Percentiles rank a stretch among this genome's conserved stretches.
Conservation (phyloP, 2,797 vertebrate species). For the Tokudaia tokunoshimensis region DNA sequence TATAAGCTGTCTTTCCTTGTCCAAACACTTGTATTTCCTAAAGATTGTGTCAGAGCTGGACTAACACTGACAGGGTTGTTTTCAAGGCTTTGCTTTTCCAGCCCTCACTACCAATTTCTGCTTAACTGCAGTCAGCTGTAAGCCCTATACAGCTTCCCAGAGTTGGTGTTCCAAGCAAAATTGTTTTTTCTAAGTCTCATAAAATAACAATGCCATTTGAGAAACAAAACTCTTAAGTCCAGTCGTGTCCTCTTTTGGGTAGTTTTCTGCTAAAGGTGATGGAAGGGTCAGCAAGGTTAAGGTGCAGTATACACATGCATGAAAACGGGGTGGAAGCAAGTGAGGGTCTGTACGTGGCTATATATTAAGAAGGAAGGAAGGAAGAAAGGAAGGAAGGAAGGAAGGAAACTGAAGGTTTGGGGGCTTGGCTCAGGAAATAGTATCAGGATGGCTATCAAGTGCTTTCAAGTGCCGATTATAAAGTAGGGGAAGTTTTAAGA, state of each 20-base stretch:
- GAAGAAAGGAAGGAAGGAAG: too few species aligned
- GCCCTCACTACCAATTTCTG: slow-evolving; percentile 14
- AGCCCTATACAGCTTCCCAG: neutral
- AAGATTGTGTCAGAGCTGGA: slow-evolving; percentile 68
- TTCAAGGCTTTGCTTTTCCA: slow-evolving; percentile 69
- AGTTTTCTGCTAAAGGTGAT: neutral
- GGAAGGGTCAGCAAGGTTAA: neutral
- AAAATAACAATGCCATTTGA: slow-evolving; percentile 34
- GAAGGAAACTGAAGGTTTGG: neutral
- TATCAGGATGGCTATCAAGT: neutral
- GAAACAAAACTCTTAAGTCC: neutral
- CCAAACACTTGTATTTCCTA: slow-evolving; percentile 71
- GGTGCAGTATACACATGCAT: neutral
- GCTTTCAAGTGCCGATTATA: slow-evolving; percentile 19
- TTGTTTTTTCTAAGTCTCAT: slow-evolving; percentile 46
- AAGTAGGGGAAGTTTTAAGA: slow-evolving; percentile 52
- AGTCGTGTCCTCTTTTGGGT: neutral
- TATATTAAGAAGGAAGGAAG: neutral
- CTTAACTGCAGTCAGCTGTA: slow-evolving; percentile 20
- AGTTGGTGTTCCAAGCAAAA: slow-evolving; percentile 55
- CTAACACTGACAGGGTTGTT: slow-evolving; percentile 60
- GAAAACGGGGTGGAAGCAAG: neutral
- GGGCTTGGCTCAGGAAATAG: neutral
- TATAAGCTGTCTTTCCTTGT: slow-evolving; percentile 70
- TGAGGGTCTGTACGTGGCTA: neutral